Evolutionary conservation across 2,888 invertebrate genomes (phyloP).

Genomic region (Salpingus planirostris): DNA sequence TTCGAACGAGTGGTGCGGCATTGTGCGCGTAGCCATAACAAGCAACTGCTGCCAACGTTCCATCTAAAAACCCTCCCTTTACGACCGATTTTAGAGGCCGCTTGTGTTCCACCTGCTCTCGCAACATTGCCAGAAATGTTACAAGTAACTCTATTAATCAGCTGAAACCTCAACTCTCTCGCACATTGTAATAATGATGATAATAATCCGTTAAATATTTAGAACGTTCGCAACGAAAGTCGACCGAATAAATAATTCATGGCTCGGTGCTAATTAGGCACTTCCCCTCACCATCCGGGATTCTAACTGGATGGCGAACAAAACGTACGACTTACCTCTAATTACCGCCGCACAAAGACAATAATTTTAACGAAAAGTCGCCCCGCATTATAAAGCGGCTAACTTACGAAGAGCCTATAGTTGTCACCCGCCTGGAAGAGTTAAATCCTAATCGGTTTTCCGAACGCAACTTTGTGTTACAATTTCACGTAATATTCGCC

Average conservation of each 20-base stretch:
- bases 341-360: constrained; percentile 9
- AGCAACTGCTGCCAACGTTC: constrained; percentile 15
- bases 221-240: constrained; percentile 10
- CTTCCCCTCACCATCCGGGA: constrained; percentile 7
- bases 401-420: no score
- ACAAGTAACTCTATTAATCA: constrained; percentile 16
- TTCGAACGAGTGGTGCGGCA: constrained; percentile 11
- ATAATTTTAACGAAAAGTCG: no score
- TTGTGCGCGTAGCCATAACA: constrained; percentile 15
- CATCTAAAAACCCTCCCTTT: constrained; percentile 15
- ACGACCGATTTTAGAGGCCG: constrained; percentile 15
- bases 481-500: no score
- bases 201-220: constrained; percentile 11
- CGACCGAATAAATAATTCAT: constrained; percentile 12
- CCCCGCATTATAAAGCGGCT: no score
- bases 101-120: constrained; percentile 14
- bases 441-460: no score
- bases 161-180: constrained; percentile 7
- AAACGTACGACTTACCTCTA: constrained; percentile 13
- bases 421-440: no score
- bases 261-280: constrained; percentile 11
- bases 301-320: constrained; percentile 11
- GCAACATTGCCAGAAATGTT: constrained; percentile 12
- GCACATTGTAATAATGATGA: constrained; percentile 10
- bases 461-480: no score